Evolutionary conservation across 2,113 vertebrate genomes (phyloP).

Genomic region (Limanda limanda): DNA sequence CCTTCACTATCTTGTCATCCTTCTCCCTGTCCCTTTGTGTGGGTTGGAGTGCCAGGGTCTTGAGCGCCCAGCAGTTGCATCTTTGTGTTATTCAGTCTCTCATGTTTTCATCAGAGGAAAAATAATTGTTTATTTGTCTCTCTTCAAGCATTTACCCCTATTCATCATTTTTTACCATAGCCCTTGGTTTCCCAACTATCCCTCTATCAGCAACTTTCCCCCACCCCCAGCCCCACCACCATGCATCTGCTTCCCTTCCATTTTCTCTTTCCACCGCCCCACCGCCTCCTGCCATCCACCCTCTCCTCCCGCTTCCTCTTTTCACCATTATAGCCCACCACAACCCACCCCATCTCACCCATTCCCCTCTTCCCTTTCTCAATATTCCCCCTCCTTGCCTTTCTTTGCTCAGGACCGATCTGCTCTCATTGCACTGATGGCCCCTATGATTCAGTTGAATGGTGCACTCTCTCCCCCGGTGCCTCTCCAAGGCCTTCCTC

Average conservation of each 20-base stretch:
- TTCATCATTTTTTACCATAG: slow-evolving; percentile 9
- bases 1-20: slow-evolving; percentile 28
- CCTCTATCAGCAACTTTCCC: slow-evolving; percentile 31
- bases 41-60: slow-evolving; percentile 46
- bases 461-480: slow-evolving; percentile 50
- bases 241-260: slow-evolving; percentile 8
- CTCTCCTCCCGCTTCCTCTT: slow-evolving; percentile 23
- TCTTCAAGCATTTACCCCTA: slow-evolving; percentile 12
- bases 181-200: slow-evolving; percentile 18
- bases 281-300: slow-evolving; percentile 7
- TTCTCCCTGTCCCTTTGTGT: slow-evolving; percentile 38
- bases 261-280: slow-evolving; percentile 7
- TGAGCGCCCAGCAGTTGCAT: slow-evolving; percentile 47
- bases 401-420: slow-evolving; percentile 69
- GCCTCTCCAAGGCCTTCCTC: slow-evolving; percentile 66
- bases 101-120: slow-evolving; percentile 63
- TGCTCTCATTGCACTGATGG: slow-evolving; percentile 85
- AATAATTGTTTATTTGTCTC: slow-evolving; percentile 58
- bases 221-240: slow-evolving; percentile 29
- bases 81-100: slow-evolving; percentile 57
- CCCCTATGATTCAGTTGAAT: slow-evolving; percentile 84
- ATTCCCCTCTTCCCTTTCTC: not conserved
- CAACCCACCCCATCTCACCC: not conserved
- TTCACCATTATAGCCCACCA: not conserved
- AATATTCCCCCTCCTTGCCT: slow-evolving; percentile 8